Evolutionary conservation across 2,113 vertebrate species (phyloP), one percentile per base, ranked within the genome.

Genomic region (Herpetotheres cachinnans): DNA sequence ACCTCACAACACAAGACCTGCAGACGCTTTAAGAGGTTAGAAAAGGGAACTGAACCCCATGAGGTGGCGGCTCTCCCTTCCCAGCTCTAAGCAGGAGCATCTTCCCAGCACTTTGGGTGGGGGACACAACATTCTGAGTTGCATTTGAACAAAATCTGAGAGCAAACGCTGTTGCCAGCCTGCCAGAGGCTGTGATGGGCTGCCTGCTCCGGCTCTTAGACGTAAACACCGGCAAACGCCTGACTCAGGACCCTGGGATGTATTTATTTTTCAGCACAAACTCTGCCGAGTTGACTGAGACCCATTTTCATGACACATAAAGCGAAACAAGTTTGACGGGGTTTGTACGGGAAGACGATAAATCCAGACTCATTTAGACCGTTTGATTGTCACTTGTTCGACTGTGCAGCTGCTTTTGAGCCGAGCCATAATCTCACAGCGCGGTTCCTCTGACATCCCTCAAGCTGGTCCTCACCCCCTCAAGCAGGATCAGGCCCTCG

Each of bases 341-440:
- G 79, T 95, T 92, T 90, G 86, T 72, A 55, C 6, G 54, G 85
- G 93, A 49, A 91, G 91, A 86, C 4, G 88, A 79, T 30, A 49
- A 66, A 71, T 7, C 65, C 84, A 89, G 91, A 85, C 94, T 94
- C 95, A 85, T 96, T 87, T 90, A 90, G 85, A 67, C 29, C 44
- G 12, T 80, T 50, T 90, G 88, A 92, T 82, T 95, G 96, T 79
- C 94, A 94, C 94, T 92, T 50, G 87, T 78, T 58, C 18, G 50
- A 19, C n/a, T n/a, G 82, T 13, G 76, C 93, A 95, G 91, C 82
- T 92, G 91, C 89, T 84, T 89, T 67, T 21, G 50, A 93, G 89
- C 83, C 16, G 5, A 84, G 91, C 50, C 76, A 38, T 47, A 6
- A 70, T 34, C 83, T 76, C 58, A 0, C 65, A 34, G 61, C n/a